These are phyloP conservation scores for Malurus cyaneus DNA, from an alignment of 2,113 vertebrate species.

Conservation along the genomic window DNA sequence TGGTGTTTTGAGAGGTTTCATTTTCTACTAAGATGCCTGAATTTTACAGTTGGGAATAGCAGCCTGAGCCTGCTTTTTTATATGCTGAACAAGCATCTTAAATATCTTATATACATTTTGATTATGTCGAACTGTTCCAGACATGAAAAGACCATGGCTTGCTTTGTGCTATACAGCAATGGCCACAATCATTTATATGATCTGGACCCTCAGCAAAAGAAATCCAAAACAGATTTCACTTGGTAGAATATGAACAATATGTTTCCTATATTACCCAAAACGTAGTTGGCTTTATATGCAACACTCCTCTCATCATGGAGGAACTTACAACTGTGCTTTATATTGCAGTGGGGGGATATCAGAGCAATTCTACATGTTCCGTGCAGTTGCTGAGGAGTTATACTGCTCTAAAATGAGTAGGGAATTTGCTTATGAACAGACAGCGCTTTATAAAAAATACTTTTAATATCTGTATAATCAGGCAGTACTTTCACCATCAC, in stretches of 20 bases:
- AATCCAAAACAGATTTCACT: conserved; percentile 25
- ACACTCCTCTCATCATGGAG: neutral
- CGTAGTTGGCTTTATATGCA: neutral
- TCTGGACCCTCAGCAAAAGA: neutral
- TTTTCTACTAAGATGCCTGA: neutral
- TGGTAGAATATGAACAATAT: neutral
- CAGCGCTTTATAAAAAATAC: neutral
- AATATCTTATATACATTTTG: neutral
- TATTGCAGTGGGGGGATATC: neutral
- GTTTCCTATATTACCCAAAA: neutral
- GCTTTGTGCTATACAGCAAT: neutral
- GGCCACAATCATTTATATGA: neutral
- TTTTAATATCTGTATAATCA: neutral
- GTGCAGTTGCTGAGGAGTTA: neutral
- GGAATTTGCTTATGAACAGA: neutral
- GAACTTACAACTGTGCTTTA: neutral
- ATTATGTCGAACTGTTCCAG: neutral
- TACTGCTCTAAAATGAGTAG: neutral
- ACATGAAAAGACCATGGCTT: neutral
- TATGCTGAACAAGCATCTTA: neutral
- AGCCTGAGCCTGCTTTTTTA: neutral
- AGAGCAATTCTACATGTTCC: neutral
- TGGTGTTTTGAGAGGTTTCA: neutral
- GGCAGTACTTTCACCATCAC: neutral
- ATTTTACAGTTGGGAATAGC: neutral